Base-by-base conservation (phyloP, 2,113 vertebrate species). In the Hyla sarda region DNA sequence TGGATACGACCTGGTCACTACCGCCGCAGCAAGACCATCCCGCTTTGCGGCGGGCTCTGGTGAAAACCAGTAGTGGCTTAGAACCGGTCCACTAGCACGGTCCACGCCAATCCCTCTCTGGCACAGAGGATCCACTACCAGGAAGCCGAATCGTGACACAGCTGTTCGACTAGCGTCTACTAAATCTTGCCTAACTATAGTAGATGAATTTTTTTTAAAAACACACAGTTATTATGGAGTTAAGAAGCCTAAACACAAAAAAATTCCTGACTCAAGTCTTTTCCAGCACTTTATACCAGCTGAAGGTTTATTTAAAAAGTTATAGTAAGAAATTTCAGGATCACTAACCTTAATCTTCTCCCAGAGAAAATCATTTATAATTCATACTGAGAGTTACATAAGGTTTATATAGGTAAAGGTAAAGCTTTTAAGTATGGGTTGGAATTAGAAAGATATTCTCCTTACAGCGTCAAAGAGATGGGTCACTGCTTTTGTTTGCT, bases 401-500 rank as follows among this genome's bases (percentile, higher is more conserved):
- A 73, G 41, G 41, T 50, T 50, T 69, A 48, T 69, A 8, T 41
- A 41, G 41, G 41, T 41, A 41, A 41, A 8, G 32, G 41, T 69
- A 50, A 82, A 69, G 82, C 82, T 73, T 83, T 83, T 83, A 83
- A 83, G 82, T 41, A 54, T n/a, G 2, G 21, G 12, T 54, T 73
- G 21, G 48, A 72, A n/a, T 37, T 7, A 37, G 65, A 16, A 82
- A 32, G 41, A 17, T 23, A 82, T 82, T 71, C 47, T 48, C 58
- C 58, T 67, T 67, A 47, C 21, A 30, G 60, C 56, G 48, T 48
- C 34, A 19, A 82, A 12, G 32, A 60, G 28, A 67, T 12, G 14
- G 75, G 28, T 54, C 75, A 54, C 28, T 21, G 50, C 48, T 50
- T 75, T 28, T 52, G 7, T 52, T 52, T 50, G 47, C 75, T 77